Evolutionary conservation across 2,888 invertebrate species (phyloP), one percentile per base, ranked within the genome.

Genomic region (Tipula confusa): DNA sequence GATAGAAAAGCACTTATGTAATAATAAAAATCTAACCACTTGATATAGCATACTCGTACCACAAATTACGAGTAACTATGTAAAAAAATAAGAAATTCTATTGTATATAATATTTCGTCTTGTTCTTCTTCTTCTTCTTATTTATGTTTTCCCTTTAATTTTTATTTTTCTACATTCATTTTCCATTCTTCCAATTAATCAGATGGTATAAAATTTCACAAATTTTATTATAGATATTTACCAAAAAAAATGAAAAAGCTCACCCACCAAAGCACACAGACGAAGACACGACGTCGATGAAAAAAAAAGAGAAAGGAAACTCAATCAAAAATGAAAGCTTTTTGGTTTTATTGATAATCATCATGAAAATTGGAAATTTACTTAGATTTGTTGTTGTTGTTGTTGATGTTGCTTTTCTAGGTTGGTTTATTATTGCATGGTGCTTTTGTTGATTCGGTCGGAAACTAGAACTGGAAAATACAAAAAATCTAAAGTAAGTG

Each of bases 241-340:
- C 13, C 24, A 64, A 24, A 18, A 9, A 9, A 64, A 64, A 64
- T n/a, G n/a, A 43, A 15, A 43, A n/a, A 1, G n/a, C 64, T 43
- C 31, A 3, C 31, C 31, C n/a, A n/a, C n/a, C n/a, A n/a, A n/a
- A n/a, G n/a, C n/a, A 4, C 9, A 11, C 9, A 24, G 64, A 9
- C 18, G 2, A 24, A 24, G 64, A 64, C 1, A 15, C 15, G 36
- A 36, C 0, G 9, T 11, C 36, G 43, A n/a, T 7, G 43, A 43
- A 38, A n/a, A n/a, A n/a, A 33, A 48, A 48, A 24, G 18, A 64
- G 64, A 24, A 64, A 64, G 64, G 64, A 64, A 64, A 64, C 64
- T 64, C 64, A 64, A 64, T 64, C 64, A 64, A 64, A 64, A 64
- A 64, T 64, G 64, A 64, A 64, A 64, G 64, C 64, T 24, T 64